A percentile compares a stretch with the other conserved stretches of the same genome.
Conservation (phyloP, 2,888 invertebrate genomes). For the Carabus problematicus region DNA sequence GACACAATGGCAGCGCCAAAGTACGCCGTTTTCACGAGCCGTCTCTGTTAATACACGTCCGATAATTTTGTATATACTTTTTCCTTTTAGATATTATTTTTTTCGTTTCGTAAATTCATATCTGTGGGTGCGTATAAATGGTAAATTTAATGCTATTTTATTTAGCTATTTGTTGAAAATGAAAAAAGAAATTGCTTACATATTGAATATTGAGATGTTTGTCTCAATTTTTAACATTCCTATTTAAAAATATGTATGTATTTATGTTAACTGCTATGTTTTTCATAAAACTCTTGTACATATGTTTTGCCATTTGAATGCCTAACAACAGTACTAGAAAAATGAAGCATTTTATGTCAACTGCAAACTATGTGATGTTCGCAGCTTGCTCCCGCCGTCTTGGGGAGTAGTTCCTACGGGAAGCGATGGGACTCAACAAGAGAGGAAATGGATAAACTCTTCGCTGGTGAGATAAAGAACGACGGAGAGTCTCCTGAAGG, state of each 20-base stretch:
- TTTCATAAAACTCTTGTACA: not conserved
- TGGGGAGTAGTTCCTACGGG: too few species aligned
- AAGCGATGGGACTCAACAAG: conserved; percentile 35
- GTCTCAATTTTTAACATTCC: too few species aligned
- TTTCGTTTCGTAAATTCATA: not conserved
- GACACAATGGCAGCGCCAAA: conserved; percentile 41
- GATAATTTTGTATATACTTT: not conserved
- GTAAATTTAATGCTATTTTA: not conserved
- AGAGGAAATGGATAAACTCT: conserved; percentile 59
- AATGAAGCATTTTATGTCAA: too few species aligned
- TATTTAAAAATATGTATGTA: too few species aligned
- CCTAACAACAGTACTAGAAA: too few species aligned
- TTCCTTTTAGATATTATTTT: not conserved
- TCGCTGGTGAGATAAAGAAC: conserved; percentile 57
- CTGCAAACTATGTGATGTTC: too few species aligned
- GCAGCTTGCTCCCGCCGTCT: too few species aligned
- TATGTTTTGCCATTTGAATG: conserved; percentile 1
- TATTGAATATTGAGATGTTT: not conserved
- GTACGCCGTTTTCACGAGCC: conserved; percentile 23
- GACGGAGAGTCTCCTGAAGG: conserved; percentile 48
- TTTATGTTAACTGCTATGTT: too few species aligned
- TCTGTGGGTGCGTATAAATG: too few species aligned
- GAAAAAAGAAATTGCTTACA: not conserved
- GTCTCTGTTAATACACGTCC: conserved; percentile 11
- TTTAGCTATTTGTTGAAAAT: not conserved